Base-by-base conservation (phyloP, 2,113 vertebrate genomes). In the Sylvilagus bachmani region DNA sequence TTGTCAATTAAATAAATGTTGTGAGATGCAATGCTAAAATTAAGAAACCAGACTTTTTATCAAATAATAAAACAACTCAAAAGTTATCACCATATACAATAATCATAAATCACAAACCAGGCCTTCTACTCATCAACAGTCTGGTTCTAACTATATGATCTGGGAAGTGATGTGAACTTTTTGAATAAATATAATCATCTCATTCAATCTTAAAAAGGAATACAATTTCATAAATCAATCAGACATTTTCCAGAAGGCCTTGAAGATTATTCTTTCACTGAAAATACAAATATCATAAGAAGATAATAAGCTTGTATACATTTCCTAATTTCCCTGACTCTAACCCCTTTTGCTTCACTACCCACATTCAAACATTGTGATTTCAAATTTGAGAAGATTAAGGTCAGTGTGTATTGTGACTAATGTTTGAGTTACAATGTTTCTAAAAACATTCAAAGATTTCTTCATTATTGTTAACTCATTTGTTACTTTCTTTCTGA, bases 401-500 rank as follows among this genome's bases (percentile, higher is more conserved):
- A 67, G 7, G 86, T 93, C 27, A 58, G 22, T 58, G 38, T 53
- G 11, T 36, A 69, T 5, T 70, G 10, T 77, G 49, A 87, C 38
- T 90, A 61, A 79, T 75, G 27, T 64, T 71, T 69, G 67, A 64
- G 53, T 78, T 74, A 53, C 2, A 64, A n/a, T 69, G 12, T 62
- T 96, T 86, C 75, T 29, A 13, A 73, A 93, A 44, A 17, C 38
- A 44, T n/a, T 55, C 58, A 36, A 51, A 81, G 25, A 86, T 92
- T 90, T 79, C 10, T 67, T 29, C n/a, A 78, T 87, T 38, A 88
- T 53, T 55, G 16, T 29, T 64, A 79, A 77, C 49, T 89, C 24
- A 27, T 53, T 94, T 84, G 24, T 73, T 91, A 66, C 83, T 90
- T 90, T 88, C n/a, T 91, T 93, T 94, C 36, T 79, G 70, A 67